phyloP scores from a whole-genome alignment of 53 echinoderm and acorn worm genomes.

The Antedon mediterranea region DNA sequence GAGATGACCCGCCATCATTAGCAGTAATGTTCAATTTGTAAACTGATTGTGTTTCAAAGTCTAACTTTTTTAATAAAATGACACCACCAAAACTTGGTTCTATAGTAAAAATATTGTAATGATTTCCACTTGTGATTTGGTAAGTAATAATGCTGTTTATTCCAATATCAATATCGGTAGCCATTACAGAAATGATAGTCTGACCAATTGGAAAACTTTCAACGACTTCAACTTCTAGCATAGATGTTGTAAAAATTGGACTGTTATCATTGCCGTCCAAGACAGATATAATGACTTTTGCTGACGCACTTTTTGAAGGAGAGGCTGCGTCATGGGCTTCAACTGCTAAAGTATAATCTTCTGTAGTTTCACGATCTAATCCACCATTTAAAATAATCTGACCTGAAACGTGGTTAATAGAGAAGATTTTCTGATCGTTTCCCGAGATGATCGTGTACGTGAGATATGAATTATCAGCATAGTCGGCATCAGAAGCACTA shows the following conservation, averaged over 20 bases:
- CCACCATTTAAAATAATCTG: slow-evolving; percentile 49
- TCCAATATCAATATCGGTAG: slow-evolving; percentile 59
- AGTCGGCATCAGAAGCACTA: slow-evolving; percentile 56
- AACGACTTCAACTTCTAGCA: slow-evolving; percentile 44
- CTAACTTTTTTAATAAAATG: slow-evolving; percentile 55
- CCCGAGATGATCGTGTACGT: slow-evolving; percentile 69
- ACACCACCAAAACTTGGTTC: slow-evolving; percentile 47
- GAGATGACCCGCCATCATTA: slow-evolving; percentile 50
- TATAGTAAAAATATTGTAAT: slow-evolving; percentile 42
- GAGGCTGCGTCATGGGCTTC: slow-evolving; percentile 66
- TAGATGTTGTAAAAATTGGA: slow-evolving; percentile 31
- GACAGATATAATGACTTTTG: slow-evolving; percentile 43
- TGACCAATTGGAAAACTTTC: slow-evolving; percentile 66
- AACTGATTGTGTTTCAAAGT: slow-evolving; percentile 61
- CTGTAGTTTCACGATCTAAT: slow-evolving; percentile 52
- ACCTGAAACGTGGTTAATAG: slow-evolving; percentile 47
- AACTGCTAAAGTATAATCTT: slow-evolving; percentile 37
- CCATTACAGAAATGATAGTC: slow-evolving; percentile 37
- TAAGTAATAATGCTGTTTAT: slow-evolving; percentile 65
- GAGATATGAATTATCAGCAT: slow-evolving; percentile 67
- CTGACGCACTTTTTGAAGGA: slow-evolving; percentile 24
- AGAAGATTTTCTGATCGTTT: slow-evolving; percentile 45
- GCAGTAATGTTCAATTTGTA: slow-evolving; percentile 82
- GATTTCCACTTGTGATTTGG: slow-evolving; percentile 54
- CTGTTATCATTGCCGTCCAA: slow-evolving; percentile 87